Conservation (phyloP, 2,113 vertebrate species). For the Leiothrix lutea region DNA sequence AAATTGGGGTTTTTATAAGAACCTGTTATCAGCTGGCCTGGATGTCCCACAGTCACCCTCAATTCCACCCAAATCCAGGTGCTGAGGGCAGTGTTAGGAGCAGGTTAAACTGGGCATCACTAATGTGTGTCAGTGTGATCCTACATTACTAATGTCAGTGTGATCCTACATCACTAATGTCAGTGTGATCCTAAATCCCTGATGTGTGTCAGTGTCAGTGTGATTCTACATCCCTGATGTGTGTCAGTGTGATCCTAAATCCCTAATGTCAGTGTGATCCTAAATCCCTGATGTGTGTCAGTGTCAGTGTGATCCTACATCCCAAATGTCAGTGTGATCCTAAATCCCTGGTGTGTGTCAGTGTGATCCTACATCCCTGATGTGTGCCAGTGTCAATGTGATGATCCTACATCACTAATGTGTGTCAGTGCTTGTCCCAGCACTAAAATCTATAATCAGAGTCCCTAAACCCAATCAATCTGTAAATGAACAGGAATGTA, state of each 20-base stretch:
- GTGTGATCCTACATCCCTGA: too few species aligned
- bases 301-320: too few species aligned
- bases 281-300: not conserved
- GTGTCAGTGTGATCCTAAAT: not conserved
- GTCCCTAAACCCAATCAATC: not conserved
- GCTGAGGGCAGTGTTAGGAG: not conserved
- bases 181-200: too few species aligned
- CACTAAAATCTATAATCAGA: not conserved
- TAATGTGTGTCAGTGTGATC: not conserved
- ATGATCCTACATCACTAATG: not conserved
- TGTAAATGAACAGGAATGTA: not conserved
- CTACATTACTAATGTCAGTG: not conserved
- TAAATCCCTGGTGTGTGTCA: too few species aligned
- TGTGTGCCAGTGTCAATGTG: too few species aligned
- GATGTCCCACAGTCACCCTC: fast-evolving
- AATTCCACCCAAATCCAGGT: not conserved
- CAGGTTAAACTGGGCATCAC: not conserved
- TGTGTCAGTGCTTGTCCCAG: not conserved
- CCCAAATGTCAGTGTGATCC: too few species aligned
- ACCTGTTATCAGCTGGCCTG: not conserved
- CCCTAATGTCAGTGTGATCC: too few species aligned
- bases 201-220: too few species aligned
- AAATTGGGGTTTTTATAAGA: not conserved
- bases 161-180: too few species aligned
- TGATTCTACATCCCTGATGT: too few species aligned